These are phyloP conservation scores for Hippolais icterina DNA, from an alignment of 2,113 vertebrate genomes.

Conservation along the genomic window DNA sequence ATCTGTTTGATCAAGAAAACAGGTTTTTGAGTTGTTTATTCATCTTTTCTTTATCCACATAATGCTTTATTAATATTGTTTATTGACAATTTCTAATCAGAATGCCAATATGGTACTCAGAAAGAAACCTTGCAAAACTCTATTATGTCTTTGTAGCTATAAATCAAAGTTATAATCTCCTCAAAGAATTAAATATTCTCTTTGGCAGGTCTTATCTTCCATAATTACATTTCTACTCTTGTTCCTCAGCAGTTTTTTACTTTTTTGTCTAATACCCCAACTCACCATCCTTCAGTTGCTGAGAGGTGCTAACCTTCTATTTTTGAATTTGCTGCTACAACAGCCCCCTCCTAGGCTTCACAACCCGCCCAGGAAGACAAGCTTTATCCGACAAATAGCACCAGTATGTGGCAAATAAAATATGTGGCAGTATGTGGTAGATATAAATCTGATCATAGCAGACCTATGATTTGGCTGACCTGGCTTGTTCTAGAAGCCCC, in stretches of 20 bases:
- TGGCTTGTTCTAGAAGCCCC: not conserved
- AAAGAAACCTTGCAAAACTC: not conserved
- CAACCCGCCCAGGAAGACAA: not conserved
- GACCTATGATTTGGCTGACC: not conserved
- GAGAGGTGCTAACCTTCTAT: not conserved
- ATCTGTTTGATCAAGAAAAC: not conserved
- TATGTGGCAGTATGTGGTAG: too few species aligned
- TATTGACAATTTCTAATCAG: conserved; percentile 5
- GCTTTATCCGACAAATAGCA: not conserved
- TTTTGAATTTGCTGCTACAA: not conserved
- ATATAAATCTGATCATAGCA: not conserved
- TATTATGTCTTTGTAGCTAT: not conserved
- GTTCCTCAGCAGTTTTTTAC: not conserved
- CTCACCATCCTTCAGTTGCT: not conserved
- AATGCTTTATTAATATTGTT: not conserved
- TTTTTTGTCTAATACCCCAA: not conserved
- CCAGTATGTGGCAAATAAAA: not conserved
- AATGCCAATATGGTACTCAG: not conserved
- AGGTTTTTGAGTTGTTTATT: not conserved
- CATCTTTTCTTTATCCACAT: not conserved
- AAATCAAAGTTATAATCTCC: not conserved
- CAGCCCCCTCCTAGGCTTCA: not conserved
- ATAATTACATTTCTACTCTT: not conserved
- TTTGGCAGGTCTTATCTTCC: not conserved
- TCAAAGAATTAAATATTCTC: not conserved